Base-by-base conservation (phyloP, 2,888 invertebrate genomes). In the Arrhopalites spinosus region DNA sequence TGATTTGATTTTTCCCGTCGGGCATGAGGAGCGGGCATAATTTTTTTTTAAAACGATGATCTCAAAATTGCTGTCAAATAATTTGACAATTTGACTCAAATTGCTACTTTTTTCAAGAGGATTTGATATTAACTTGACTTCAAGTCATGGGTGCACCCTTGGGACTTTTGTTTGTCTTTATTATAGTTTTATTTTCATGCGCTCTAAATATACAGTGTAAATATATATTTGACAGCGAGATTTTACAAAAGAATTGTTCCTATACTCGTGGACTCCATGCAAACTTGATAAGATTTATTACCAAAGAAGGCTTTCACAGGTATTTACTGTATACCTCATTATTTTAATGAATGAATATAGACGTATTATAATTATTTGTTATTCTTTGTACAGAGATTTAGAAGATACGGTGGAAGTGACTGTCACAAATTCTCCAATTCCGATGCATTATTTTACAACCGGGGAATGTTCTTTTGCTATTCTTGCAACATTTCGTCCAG, bases 221-320 rank as follows among this genome's bases (percentile, higher is more conserved):
- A 8, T 61, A 61, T 29, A 27, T 59, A 11, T 56, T 70, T 13
- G 70, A 70, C 29, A 64, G 61, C 63, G 79, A 77, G 72, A 76
- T 79, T 20, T 61, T 77, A 20, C 79, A 81, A 47, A 75, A 73
- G 13, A 78, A 76, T 66, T 80, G 78, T 59, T 74, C 76, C 7
- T 75, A 79, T 30, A 77, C 81, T 3, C 76, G 82, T 75, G 84
- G 83, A 53, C 75, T 84, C 25, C 82, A 83, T 77, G 82, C 83
- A 7, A 84, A 83, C 73, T 78, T 84, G 8, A 83, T 84, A 45
- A 76, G 84, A 8, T 83, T 86, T 78, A 83, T 87, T 59, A 87
- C 87, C 79, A 86, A 87, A 79, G 86, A 86, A 82, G 88, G 87
- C 69, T 87, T 87, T 83, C 87, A 87, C 81, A 86, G 87, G 87